Conservation (phyloP, 2,888 invertebrate species). For the Hetaerina titia region DNA sequence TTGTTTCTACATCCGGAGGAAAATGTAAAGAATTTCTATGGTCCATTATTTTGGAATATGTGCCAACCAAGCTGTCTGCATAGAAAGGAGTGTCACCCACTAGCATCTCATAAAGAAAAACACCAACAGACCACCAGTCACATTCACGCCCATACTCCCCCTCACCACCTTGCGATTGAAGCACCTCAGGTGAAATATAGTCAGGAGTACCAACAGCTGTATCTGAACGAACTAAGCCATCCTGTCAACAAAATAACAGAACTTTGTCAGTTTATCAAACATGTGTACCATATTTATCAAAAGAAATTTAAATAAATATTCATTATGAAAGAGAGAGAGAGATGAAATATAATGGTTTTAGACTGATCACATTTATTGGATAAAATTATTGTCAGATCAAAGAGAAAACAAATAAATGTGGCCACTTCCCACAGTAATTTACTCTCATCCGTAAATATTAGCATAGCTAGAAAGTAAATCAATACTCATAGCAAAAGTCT, state of each 20-base stretch:
- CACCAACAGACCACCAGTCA: conserved; percentile 99
- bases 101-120: conserved; percentile 99
- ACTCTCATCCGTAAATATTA: neutral
- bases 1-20: conserved; percentile 96
- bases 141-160: conserved; percentile 98
- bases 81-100: conserved; percentile 99
- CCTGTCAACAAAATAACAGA: conserved; percentile 77
- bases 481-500: neutral
- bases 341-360: too few relatives aligned
- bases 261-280: neutral
- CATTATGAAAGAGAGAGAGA: too few relatives aligned
- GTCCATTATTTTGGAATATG: conserved; percentile 99
- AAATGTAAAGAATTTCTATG: conserved; percentile 97
- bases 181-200: conserved; percentile 99
- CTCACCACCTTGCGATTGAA: conserved; percentile 97
- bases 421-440: neutral
- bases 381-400: neutral
- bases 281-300: neutral
- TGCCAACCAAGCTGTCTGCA: conserved; percentile 98
- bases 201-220: conserved; percentile 99
- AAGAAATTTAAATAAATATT: neutral
- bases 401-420: neutral
- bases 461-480: neutral
- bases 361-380: too few relatives aligned
- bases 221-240: conserved; percentile 96